Evolutionary conservation across 2,888 invertebrate genomes (phyloP).

Genomic region (Iphiclides podalirius): DNA sequence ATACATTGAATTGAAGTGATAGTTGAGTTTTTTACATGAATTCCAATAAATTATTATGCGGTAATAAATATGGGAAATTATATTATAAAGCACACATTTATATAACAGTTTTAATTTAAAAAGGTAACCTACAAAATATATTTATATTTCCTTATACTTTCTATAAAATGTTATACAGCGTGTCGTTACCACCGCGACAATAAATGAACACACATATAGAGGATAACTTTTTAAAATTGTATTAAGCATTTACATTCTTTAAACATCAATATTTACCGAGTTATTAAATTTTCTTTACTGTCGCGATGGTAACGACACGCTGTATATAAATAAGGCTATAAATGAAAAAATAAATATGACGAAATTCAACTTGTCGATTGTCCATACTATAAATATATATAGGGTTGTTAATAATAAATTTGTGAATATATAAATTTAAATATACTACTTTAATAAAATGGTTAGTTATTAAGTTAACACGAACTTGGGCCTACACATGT

Average conservation of each 20-base stretch:
- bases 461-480: neutral
- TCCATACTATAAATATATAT: neutral
- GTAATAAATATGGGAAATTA: neutral
- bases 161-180: too few species aligned
- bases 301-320: too few species aligned
- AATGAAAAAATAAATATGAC: too few species aligned
- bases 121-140: neutral
- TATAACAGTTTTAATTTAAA: neutral
- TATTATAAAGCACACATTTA: neutral
- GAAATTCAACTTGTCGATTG: too few species aligned
- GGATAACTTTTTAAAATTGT: too few species aligned
- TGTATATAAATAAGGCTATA: too few species aligned
- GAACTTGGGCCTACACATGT: constrained; percentile 30
- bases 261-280: too few species aligned
- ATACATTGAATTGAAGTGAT: neutral
- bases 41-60: neutral
- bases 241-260: too few species aligned
- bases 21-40: neutral
- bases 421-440: neutral
- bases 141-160: neutral
- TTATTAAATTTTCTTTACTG: too few species aligned
- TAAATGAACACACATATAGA: too few species aligned
- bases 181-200: too few species aligned
- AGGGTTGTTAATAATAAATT: neutral
- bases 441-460: neutral